These are phyloP conservation scores for Hippotragus niger DNA, from an alignment of 2,113 vertebrate genomes.

Conservation along the genomic window DNA sequence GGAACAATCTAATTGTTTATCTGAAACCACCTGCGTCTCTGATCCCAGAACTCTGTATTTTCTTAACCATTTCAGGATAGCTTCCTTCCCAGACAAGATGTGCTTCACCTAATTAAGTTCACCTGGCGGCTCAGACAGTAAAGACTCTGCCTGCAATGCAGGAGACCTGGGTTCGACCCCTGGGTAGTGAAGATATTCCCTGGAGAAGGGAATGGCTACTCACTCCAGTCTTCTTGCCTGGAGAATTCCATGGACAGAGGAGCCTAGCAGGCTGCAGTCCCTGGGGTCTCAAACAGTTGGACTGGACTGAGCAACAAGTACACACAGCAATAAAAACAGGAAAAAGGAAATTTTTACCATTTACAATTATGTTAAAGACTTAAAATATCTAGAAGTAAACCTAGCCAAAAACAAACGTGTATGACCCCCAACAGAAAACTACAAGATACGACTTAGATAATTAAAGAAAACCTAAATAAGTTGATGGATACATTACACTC, in stretches of 20 bases:
- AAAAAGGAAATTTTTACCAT: neutral
- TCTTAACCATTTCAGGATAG: neutral
- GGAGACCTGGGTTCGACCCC: neutral
- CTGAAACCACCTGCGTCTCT: neutral
- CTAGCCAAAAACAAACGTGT: neutral
- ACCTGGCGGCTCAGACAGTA: neutral
- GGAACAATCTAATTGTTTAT: slow-evolving; percentile 4
- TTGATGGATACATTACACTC: neutral
- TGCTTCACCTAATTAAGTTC: neutral
- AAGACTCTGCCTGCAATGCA: neutral
- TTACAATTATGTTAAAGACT: neutral
- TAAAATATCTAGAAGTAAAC: neutral
- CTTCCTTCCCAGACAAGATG: neutral
- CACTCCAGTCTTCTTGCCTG: neutral
- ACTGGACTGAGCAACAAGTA: neutral
- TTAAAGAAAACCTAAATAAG: neutral
- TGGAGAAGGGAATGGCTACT: neutral
- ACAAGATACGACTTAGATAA: neutral
- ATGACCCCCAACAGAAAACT: neutral
- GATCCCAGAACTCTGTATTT: neutral
- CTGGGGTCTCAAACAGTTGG: neutral
- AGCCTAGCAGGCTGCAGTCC: neutral
- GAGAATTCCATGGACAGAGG: neutral
- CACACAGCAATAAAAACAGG: neutral
- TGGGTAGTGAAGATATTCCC: neutral